Evolutionary conservation across 2,797 vertebrate genomes (phyloP), one percentile per base, ranked within the genome.

Genomic region (Holocentrus rufus): DNA sequence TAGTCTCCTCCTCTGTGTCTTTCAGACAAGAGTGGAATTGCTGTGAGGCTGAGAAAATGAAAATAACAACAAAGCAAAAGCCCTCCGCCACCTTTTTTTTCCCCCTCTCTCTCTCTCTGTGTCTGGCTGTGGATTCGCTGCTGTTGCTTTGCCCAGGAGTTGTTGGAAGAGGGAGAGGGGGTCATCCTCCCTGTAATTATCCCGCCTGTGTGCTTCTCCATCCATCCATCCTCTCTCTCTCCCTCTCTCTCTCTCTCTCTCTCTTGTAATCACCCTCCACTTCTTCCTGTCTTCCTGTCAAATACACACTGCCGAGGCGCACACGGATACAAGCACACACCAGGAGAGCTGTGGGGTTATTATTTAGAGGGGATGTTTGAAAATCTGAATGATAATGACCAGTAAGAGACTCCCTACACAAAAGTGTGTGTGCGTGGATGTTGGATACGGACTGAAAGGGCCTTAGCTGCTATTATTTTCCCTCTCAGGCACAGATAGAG

Each of bases 391-490:
- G 80, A 69, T 85, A 88, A 88, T 82, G 83, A 76, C 84, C 79
- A 77, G 63, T 88, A 79, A 89, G 86, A 90, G 86, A 77, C 84
- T 87, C 59, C 54, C 58, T 46, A 11, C 81, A 49, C 20, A 9
- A 25, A 17, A 39, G n/a, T 27, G 53, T 42, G 78, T 69, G 75
- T 54, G 58, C 65, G 53, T 18, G 69, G 62, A 72, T 69, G 59
- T 60, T 74, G 52, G 27, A 23, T n/a, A 31, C 34, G 76, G 78
- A 55, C 4, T 17, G 44, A 76, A n/a, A 65, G 50, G 76, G 56
- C 74, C 65, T 22, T 62, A 75, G 83, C 70, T 69, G 76, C 83
- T 86, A 79, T 91, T 91, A 82, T 88, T 91, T 91, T 86, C 56
- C 70, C 73, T 89, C 81, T 82, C 66, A 63, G 80, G 85, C 67